Percentiles rank a stretch among this genome's conserved stretches.
These are phyloP conservation scores for Achroia grisella DNA, from an alignment of 1,140 invertebrate species.

Conservation along the genomic window DNA sequence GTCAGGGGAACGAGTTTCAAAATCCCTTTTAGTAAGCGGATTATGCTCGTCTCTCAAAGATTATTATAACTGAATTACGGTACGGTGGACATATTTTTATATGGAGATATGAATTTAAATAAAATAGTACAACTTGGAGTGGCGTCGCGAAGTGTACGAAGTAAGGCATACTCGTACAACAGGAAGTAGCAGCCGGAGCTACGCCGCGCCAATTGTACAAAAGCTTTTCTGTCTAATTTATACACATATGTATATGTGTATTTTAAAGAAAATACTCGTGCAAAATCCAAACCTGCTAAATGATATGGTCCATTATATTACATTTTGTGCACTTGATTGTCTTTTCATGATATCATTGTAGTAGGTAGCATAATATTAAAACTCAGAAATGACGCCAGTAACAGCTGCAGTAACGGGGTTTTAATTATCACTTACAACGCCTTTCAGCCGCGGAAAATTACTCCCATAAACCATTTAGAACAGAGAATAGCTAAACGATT, in stretches of 20 bases:
- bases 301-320: constrained; percentile 8
- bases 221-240: too few species aligned
- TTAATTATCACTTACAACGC: constrained; percentile 66
- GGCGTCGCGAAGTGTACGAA: neutral
- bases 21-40: constrained; percentile 52
- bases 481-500: constrained; percentile 50
- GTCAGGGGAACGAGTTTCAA: constrained; percentile 47
- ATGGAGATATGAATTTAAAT: neutral
- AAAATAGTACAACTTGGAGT: neutral
- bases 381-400: constrained; percentile 45
- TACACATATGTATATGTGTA: too few species aligned
- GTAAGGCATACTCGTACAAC: constrained; percentile 28
- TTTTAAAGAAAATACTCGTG: too few species aligned
- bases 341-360: constrained; percentile 35
- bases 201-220: constrained; percentile 13
- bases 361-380: constrained; percentile 47
- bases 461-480: constrained; percentile 59
- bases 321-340: constrained; percentile 31
- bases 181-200: constrained; percentile 51
- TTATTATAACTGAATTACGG: constrained; percentile 26
- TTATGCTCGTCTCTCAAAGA: constrained; percentile 37
- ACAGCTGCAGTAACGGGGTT: constrained; percentile 59
- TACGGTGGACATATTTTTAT: constrained; percentile 6
- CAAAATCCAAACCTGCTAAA: too few species aligned
- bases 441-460: constrained; percentile 56